These are phyloP conservation scores for Varecia variegata DNA, from an alignment of 2,797 vertebrate species.

Conservation along the genomic window DNA sequence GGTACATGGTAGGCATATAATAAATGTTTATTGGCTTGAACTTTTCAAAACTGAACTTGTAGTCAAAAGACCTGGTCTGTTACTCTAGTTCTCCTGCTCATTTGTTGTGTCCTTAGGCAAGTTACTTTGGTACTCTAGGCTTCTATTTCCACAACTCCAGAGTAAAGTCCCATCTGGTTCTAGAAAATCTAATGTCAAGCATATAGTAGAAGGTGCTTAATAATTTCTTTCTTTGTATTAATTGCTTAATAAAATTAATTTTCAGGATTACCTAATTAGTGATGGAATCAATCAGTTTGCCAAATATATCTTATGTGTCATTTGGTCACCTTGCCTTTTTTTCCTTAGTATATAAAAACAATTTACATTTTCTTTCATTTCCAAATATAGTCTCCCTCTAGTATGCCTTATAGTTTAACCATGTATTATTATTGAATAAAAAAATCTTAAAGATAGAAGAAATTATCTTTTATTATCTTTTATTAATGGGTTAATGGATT, in stretches of 20 bases:
- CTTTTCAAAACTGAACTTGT: not conserved
- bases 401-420: not conserved
- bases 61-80: not conserved
- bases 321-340: not conserved
- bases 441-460: not conserved
- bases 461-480: no score
- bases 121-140: not conserved
- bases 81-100: not conserved
- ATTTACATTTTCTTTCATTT: slow-evolving; percentile 10
- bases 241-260: not conserved
- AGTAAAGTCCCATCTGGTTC: not conserved
- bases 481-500: no score
- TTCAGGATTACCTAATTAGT: not conserved
- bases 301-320: not conserved
- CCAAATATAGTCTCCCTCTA: not conserved
- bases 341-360: not conserved
- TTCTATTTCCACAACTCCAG: not conserved
- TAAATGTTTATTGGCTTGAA: not conserved
- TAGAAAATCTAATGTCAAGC: not conserved
- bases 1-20: not conserved
- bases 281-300: not conserved
- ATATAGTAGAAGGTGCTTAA: not conserved
- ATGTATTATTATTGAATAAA: not conserved
- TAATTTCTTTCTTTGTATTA: not conserved
- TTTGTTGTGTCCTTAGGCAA: not conserved